These are phyloP conservation scores for Phyto melanocephala DNA, from an alignment of 2,888 invertebrate species.

Conservation along the genomic window DNA sequence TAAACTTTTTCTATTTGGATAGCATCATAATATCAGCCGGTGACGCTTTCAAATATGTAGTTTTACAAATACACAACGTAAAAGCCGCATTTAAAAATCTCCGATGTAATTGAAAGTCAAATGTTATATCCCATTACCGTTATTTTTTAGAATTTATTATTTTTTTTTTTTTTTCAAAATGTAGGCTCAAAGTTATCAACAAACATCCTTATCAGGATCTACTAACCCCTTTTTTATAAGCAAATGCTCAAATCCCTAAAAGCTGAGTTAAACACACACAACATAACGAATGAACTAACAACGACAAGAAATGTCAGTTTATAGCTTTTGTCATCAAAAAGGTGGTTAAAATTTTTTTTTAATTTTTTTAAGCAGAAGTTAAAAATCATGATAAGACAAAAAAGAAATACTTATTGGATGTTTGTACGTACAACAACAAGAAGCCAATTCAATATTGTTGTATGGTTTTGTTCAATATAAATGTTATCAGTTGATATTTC, in stretches of 20 bases:
- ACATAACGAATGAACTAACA: not conserved
- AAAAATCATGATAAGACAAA: conserved; percentile 49
- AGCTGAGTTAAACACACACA: not conserved
- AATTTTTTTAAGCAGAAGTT: too few relatives aligned
- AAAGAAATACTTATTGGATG: conserved; percentile 12
- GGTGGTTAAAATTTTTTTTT: conserved; percentile 47
- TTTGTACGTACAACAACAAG: conserved; percentile 2
- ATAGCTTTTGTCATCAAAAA: conserved; percentile 33
- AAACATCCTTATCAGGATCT: not conserved
- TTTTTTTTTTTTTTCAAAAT: not conserved
- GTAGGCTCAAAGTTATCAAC: conserved; percentile 24
- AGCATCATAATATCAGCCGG: too few relatives aligned
- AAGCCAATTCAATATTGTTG: conserved; percentile 28
- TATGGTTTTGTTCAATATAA: conserved; percentile 33
- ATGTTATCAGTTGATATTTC: conserved; percentile 41
- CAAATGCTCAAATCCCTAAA: conserved; percentile 23
- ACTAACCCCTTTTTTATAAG: conserved; percentile 23
- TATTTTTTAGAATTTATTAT: not conserved
- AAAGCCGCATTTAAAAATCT: too few relatives aligned
- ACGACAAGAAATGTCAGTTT: not conserved
- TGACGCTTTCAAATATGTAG: too few relatives aligned
- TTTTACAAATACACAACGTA: too few relatives aligned
- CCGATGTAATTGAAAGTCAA: too few relatives aligned
- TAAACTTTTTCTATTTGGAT: too few relatives aligned
- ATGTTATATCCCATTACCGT: too few relatives aligned